Percentiles rank a stretch among this genome's conserved stretches.
phyloP scores from a whole-genome alignment of 2,113 vertebrate species.

The Gorsachius goisagi region DNA sequence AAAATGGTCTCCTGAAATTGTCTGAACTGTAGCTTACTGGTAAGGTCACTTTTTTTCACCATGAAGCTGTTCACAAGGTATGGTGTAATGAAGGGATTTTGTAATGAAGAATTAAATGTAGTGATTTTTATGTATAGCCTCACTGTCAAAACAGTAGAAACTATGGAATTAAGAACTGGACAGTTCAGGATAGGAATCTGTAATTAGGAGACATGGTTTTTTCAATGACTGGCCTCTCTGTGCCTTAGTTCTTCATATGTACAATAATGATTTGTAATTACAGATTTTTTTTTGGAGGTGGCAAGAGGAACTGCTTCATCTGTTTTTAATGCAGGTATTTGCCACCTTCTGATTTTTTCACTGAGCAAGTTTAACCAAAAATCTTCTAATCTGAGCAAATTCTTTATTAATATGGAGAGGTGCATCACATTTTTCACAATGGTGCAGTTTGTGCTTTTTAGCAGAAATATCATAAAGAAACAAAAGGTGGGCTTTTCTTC shows the following conservation, averaged over 20 bases:
- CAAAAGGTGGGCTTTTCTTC: not conserved
- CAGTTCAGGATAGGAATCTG: not conserved
- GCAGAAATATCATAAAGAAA: not conserved
- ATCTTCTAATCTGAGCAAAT: not conserved
- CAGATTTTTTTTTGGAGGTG: rapidly evolving
- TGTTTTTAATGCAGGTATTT: not conserved
- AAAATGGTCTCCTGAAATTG: not conserved
- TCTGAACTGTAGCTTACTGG: not conserved
- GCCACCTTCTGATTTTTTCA: not conserved
- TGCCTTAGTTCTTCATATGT: not conserved
- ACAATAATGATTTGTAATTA: not conserved
- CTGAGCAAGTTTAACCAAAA: not conserved
- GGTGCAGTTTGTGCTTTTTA: not conserved
- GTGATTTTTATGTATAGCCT: not conserved
- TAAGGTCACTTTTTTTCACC: not conserved
- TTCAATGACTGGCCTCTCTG: not conserved
- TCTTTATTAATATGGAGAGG: not conserved
- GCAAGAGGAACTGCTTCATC: not conserved
- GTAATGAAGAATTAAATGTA: not conserved
- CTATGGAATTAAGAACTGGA: not conserved
- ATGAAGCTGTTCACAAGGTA: not conserved
- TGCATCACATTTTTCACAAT: not conserved
- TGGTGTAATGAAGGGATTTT: not conserved
- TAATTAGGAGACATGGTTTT: not conserved
- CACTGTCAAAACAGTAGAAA: not conserved